Evolutionary conservation across 1,140 invertebrate genomes (phyloP).

Genomic region (Tribolium castaneum): DNA sequence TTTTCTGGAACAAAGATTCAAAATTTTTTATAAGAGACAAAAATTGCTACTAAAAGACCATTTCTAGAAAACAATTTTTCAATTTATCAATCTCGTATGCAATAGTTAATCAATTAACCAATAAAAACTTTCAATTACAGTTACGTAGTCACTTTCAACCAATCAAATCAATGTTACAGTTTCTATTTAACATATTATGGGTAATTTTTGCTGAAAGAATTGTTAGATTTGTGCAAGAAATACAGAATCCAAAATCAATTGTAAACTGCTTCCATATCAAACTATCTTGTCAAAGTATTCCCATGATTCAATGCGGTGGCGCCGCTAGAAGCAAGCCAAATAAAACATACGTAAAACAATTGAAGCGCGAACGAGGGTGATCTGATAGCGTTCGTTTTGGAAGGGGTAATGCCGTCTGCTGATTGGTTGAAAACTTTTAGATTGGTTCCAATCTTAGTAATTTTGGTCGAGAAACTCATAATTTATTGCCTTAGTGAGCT

Average conservation of each 20-base stretch:
- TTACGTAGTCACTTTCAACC: too few relatives aligned
- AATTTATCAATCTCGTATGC: too few relatives aligned
- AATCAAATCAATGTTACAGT: too few relatives aligned
- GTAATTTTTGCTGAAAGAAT: too few relatives aligned
- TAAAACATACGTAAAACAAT: constrained; percentile 58
- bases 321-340: constrained; percentile 47
- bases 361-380: constrained; percentile 53
- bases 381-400: constrained; percentile 48
- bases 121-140: too few relatives aligned
- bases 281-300: constrained; percentile 27
- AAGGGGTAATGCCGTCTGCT: constrained; percentile 52
- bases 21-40: too few relatives aligned
- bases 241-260: background rate
- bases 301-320: constrained; percentile 36
- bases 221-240: too few relatives aligned
- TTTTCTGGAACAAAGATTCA: too few relatives aligned
- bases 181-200: too few relatives aligned
- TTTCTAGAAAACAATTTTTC: too few relatives aligned
- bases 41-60: too few relatives aligned
- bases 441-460: constrained; percentile 62
- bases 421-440: constrained; percentile 63
- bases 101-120: too few relatives aligned
- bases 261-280: background rate
- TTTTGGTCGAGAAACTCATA: constrained; percentile 62
- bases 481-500: constrained; percentile 58